These are phyloP conservation scores for Xestia sexstrigata DNA, from an alignment of 2,888 invertebrate species.

Conservation along the genomic window DNA sequence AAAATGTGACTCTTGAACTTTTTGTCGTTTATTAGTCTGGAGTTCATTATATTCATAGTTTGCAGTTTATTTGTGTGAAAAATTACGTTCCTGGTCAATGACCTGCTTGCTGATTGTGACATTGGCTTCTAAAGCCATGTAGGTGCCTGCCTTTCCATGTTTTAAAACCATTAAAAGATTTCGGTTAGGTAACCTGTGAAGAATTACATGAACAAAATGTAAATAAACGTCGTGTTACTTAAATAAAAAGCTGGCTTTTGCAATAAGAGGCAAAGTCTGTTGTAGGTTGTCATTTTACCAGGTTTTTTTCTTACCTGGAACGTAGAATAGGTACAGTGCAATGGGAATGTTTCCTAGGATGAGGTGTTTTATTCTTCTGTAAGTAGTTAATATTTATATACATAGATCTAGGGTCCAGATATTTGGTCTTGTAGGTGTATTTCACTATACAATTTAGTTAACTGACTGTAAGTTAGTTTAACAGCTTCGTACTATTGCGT, in stretches of 20 bases:
- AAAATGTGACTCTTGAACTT: slow-evolving; percentile 34
- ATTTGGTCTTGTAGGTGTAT: background rate
- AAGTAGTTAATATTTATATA: background rate
- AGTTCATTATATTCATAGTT: slow-evolving; percentile 28
- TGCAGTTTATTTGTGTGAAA: slow-evolving; percentile 9
- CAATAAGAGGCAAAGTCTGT: background rate
- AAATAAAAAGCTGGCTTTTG: background rate
- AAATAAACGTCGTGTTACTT: background rate
- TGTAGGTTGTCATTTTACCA: background rate
- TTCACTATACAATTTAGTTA: background rate
- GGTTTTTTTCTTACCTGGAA: background rate
- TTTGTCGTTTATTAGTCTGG: slow-evolving; percentile 26
- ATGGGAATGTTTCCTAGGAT: too few species aligned
- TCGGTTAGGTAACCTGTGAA: background rate
- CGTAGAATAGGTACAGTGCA: background rate
- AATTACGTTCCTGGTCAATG: background rate
- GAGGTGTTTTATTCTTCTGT: background rate
- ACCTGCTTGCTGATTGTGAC: background rate
- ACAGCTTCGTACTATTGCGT: too few species aligned
- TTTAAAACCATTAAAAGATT: background rate
- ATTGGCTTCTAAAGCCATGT: background rate
- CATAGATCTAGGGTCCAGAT: background rate
- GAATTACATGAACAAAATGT: background rate
- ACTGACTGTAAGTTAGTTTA: background rate
- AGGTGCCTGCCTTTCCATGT: background rate